Evolutionary conservation across 2,113 vertebrate genomes (phyloP), one percentile per base, ranked within the genome.

Genomic region (Apteryx owenii): DNA sequence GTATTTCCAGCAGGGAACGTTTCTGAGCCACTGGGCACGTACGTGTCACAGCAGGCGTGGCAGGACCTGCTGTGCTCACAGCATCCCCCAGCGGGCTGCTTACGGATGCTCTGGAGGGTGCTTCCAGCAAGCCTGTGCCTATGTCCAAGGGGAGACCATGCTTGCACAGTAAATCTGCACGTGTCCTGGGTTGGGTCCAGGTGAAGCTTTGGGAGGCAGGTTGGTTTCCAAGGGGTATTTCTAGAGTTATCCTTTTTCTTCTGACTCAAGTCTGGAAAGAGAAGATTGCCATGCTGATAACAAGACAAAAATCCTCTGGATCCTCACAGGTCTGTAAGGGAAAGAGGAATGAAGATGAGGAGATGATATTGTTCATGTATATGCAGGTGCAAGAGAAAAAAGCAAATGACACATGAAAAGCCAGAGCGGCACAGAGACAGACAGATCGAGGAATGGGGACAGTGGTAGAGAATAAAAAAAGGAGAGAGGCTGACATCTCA

Each of bases 121-220:
- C 31, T 38, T 33, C n/a, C 51, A 85, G 40, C 46, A 36, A 65
- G 60, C 25, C 25, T 50, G 10, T 33, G 28, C 76, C 1, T 1
- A 23, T 64, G 54, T n/a, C 62, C 6, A 1, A 0, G 2, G 33
- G 11, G 38, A 46, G 31, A 15, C 54, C 64, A 22, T 2, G 2
- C 3, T 1, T 23, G 8, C 62, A 15, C 54, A 1, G 10, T 10
- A 6, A 17, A 17, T 5, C 20, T 62, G 44, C 5, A 1, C 1
- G 0, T 23, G 7, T 50, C 56, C 64, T 5, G 20, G 18, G 50
- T 5, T 72, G 22, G 31, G 25, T 64, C 40, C 38, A 10, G 15
- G 56, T 19, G 56, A 60, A 60, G 56, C 22, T 40, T 12, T 21
- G 80, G 5, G 38, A 18, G 56, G 17, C 56, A 60, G 56, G 9